Percentiles rank a stretch among this genome's conserved stretches.
phyloP scores from a whole-genome alignment of 2,888 invertebrate genomes.

The Electrophaes corylata region DNA sequence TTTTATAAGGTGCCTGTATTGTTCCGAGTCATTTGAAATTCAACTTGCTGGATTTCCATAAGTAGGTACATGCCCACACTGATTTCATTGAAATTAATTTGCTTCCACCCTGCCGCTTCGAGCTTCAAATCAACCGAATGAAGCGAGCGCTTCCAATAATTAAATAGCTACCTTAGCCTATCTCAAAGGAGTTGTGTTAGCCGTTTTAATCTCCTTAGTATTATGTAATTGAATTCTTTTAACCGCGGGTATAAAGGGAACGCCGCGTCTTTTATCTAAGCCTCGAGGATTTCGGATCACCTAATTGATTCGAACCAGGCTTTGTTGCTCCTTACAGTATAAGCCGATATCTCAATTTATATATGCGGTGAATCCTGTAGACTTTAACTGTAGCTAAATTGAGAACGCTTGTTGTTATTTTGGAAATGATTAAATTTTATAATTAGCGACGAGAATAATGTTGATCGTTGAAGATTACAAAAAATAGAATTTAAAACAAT shows the following conservation, averaged over 20 bases:
- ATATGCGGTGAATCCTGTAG: slow-evolving; percentile 8
- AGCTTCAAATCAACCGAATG: slow-evolving; percentile 54
- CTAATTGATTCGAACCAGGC: slow-evolving; percentile 70
- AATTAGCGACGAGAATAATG: background rate
- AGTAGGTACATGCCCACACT: slow-evolving; percentile 7
- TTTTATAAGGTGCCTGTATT: no score
- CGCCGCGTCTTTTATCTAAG: slow-evolving; percentile 71
- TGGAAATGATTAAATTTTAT: background rate
- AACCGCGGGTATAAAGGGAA: slow-evolving; percentile 76
- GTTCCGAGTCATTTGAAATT: background rate
- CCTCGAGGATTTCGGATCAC: slow-evolving; percentile 65
- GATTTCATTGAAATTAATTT: slow-evolving; percentile 33
- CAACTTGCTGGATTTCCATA: slow-evolving; percentile 5
- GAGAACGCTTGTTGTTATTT: slow-evolving; percentile 14
- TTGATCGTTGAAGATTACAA: background rate
- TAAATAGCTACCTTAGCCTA: slow-evolving; percentile 67
- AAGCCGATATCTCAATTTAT: slow-evolving; percentile 34
- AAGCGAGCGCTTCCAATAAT: slow-evolving; percentile 60
- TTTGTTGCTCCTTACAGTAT: slow-evolving; percentile 60
- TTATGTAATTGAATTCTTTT: slow-evolving; percentile 81
- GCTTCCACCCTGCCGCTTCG: slow-evolving; percentile 33
- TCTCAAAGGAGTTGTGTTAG: slow-evolving; percentile 74
- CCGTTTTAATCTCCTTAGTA: slow-evolving; percentile 77
- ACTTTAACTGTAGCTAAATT: slow-evolving; percentile 19
- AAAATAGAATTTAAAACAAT: slow-evolving; percentile 13